Percentiles rank a stretch among this genome's conserved stretches.
phyloP scores from a whole-genome alignment of 2,113 vertebrate species.

The Chionomys nivalis region DNA sequence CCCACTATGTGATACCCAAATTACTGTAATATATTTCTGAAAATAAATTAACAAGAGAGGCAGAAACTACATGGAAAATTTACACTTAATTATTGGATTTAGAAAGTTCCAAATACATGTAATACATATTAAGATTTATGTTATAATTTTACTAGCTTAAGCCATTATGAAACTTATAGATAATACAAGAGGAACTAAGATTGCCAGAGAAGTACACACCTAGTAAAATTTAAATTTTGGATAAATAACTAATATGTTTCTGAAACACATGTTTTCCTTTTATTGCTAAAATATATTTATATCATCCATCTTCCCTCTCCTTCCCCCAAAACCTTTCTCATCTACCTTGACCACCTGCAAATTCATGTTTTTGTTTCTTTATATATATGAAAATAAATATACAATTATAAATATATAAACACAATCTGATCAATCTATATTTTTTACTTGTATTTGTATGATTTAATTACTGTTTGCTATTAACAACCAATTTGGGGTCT shows the following conservation, averaged over 20 bases:
- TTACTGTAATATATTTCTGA: not conserved
- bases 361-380: not conserved
- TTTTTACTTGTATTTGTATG: not conserved
- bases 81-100: not conserved
- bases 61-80: not conserved
- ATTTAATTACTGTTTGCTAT: not conserved
- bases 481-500: not conserved
- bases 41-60: not conserved
- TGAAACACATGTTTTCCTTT: not conserved
- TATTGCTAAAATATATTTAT: not conserved
- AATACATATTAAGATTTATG: not conserved
- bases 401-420: not conserved
- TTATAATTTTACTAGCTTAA: not conserved
- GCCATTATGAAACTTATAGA: not conserved
- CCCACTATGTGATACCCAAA: not conserved
- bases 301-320: not conserved
- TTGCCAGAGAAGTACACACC: not conserved
- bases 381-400: not conserved
- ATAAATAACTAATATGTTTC: not conserved
- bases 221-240: constrained; percentile 12
- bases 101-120: not conserved
- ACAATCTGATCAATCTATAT: not conserved
- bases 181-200: not conserved
- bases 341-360: not conserved
- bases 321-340: not conserved